Conservation (phyloP, 2,113 vertebrate genomes). For the Petrocephalus microphthalmus region DNA sequence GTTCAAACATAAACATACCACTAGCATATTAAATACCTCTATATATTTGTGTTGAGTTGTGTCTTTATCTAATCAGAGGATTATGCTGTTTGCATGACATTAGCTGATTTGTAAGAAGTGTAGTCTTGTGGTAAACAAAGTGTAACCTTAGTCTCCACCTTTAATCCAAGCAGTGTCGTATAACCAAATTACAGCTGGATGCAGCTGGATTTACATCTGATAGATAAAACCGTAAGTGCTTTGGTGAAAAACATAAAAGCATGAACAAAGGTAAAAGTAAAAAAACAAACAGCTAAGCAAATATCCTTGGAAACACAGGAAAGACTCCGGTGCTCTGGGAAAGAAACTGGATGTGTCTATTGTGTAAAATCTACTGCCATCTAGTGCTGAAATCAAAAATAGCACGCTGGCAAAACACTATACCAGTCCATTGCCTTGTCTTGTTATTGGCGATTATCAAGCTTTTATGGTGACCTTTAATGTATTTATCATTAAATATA, state of each 20-base stretch:
- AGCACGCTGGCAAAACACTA: neutral
- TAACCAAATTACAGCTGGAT: neutral
- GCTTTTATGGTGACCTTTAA: neutral
- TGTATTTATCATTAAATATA: neutral
- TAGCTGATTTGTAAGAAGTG: neutral
- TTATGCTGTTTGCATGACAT: neutral
- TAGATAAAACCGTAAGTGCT: neutral
- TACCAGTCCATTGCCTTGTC: neutral
- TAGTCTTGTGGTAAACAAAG: neutral
- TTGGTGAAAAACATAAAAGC: neutral
- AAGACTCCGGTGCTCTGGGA: neutral
- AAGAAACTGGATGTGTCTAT: neutral
- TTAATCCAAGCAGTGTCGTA: neutral
- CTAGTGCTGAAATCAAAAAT: neutral
- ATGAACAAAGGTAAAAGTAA: neutral
- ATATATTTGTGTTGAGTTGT: neutral
- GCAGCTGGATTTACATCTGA: neutral
- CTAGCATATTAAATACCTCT: neutral
- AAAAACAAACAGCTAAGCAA: neutral
- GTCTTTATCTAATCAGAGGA: neutral
- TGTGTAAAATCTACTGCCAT: neutral
- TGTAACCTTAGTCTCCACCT: neutral
- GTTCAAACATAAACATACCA: neutral
- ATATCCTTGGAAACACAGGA: neutral
- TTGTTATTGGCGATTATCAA: neutral